Conservation (phyloP, 2,113 vertebrate species). For the Cyprinodon variegatus region DNA sequence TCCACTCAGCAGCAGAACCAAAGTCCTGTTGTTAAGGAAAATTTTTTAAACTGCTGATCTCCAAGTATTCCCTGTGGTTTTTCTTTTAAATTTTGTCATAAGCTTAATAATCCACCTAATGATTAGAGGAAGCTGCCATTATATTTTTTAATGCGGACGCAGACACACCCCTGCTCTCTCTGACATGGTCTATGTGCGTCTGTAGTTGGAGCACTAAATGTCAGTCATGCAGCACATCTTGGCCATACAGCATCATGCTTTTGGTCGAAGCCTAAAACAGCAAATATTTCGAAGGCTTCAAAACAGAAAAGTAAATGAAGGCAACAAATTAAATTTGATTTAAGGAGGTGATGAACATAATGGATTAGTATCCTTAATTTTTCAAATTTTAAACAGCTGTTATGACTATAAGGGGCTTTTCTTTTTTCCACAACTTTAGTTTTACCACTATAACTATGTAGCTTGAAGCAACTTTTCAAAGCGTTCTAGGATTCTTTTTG, state of each 20-base stretch:
- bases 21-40: not conserved
- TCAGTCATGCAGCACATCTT: constrained; percentile 48
- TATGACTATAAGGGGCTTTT: no score
- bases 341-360: not conserved
- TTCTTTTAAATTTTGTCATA: constrained; percentile 26
- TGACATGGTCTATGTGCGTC: not conserved
- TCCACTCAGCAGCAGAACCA: constrained; percentile 19
- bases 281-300: constrained; percentile 23
- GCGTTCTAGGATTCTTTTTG: no score
- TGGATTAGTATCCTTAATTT: no score
- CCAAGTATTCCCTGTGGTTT: not conserved
- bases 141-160: no score
- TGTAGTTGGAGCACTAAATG: constrained; percentile 44
- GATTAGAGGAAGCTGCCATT: constrained; percentile 1
- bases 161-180: not conserved
- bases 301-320: not conserved
- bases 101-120: constrained; percentile 14
- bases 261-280: constrained; percentile 36
- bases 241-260: constrained; percentile 27
- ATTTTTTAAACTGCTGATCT: constrained; percentile 11
- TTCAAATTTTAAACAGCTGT: no score
- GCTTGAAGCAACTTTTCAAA: no score
- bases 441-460: no score
- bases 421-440: no score
- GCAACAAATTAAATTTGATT: constrained; percentile 10